A percentile compares a stretch with the other conserved stretches of the same genome.
These are phyloP conservation scores for Eristalinus aeneus DNA, from an alignment of 2,888 invertebrate species.

Conservation along the genomic window DNA sequence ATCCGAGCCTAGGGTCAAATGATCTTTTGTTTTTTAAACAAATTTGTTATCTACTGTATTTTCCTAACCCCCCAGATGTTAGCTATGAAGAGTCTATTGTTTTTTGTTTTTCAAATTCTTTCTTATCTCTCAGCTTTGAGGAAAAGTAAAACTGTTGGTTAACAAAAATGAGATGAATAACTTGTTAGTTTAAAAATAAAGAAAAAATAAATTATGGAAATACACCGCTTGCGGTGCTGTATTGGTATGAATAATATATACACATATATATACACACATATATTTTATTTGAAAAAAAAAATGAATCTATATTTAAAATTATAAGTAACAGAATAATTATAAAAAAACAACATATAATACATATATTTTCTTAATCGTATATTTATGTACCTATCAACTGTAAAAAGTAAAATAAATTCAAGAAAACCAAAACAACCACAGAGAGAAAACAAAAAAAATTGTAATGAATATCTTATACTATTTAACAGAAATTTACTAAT, in stretches of 20 bases:
- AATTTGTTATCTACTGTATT: not conserved
- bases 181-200: conserved; percentile 40
- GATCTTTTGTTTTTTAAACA: not conserved
- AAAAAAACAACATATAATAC: conserved; percentile 58
- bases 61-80: not conserved
- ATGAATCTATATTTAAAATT: conserved; percentile 64
- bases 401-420: conserved; percentile 41
- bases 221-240: conserved; percentile 30
- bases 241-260: conserved; percentile 27
- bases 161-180: conserved; percentile 64
- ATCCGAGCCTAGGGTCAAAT: conserved; percentile 63
- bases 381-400: conserved; percentile 70
- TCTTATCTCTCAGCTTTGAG: not conserved
- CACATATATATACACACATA: conserved; percentile 47
- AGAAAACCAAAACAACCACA: conserved; percentile 26
- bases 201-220: conserved; percentile 34
- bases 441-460: conserved; percentile 27
- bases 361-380: conserved; percentile 71
- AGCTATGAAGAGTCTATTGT: conserved; percentile 7
- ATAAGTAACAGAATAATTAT: conserved; percentile 59
- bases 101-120: not conserved
- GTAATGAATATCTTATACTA: conserved; percentile 44
- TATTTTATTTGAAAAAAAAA: conserved; percentile 60
- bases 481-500: conserved; percentile 43
- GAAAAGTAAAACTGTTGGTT: conserved; percentile 54